Conservation (phyloP, 2,888 invertebrate species). For the Cryptocephalus primarius region DNA sequence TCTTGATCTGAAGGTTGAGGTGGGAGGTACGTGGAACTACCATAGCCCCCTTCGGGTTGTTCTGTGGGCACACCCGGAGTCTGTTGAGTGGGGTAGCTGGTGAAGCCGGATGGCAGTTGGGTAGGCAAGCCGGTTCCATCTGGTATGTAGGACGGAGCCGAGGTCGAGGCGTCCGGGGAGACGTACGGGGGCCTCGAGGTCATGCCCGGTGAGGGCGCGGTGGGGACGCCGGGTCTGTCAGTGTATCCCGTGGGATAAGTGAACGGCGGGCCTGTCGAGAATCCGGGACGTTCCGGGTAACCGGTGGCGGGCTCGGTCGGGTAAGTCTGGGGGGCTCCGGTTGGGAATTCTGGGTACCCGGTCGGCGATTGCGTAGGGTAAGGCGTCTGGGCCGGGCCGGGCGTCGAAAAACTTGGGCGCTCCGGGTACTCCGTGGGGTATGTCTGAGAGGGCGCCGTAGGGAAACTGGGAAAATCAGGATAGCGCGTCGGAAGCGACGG, state of each 20-base stretch:
- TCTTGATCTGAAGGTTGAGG: neutral
- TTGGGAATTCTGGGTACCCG: constrained; percentile 10
- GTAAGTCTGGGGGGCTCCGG: neutral
- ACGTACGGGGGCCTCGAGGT: neutral
- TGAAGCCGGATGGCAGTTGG: constrained; percentile 4
- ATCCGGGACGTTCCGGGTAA: neutral
- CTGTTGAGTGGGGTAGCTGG: neutral
- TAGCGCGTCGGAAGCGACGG: neutral
- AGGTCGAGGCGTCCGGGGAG: no score
- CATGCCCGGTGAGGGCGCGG: constrained; percentile 7
- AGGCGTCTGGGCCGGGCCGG: constrained; percentile 5
- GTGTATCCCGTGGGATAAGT: constrained; percentile 5
- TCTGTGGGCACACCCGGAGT: constrained; percentile 3
- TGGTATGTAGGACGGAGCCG: neutral
- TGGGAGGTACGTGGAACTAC: neutral
- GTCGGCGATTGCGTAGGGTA: constrained; percentile 9
- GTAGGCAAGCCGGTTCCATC: constrained; percentile 2
- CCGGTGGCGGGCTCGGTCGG: neutral
- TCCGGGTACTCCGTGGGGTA: neutral
- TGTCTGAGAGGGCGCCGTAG: neutral
- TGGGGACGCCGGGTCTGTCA: constrained; percentile 5
- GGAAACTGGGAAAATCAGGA: neutral
- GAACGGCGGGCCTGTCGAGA: neutral
- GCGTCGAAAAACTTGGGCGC: neutral
- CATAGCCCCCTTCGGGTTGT: constrained; percentile 2